Base-by-base conservation (phyloP, 2,888 invertebrate genomes). In the Ypsolopha scabrella region DNA sequence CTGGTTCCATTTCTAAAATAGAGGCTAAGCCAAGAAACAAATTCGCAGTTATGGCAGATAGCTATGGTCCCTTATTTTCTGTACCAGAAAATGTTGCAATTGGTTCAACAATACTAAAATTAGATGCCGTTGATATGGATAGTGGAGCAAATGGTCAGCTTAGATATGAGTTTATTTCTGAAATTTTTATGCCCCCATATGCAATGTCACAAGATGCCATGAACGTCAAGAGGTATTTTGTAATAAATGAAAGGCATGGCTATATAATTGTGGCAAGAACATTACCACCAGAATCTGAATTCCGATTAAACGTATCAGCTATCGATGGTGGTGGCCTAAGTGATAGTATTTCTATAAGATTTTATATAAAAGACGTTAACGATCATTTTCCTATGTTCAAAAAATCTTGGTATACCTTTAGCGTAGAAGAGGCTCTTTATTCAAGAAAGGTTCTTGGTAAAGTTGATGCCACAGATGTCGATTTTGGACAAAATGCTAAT, bases 371-470 rank as follows among this genome's bases (percentile, higher is more conserved):
- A 62, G 94, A 94, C 64, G 90, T 95, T 0, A 96, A 96, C 70
- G 93, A 96, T 61, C 94, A 96, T 68, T 90, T 92, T 6, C 96
- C 96, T 0, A 90, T 92, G 57, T 96, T 96, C 58, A 91, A 91
- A 59, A 93, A 94, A 59, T 90, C 93, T 0, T 93, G 92, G 90
- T 96, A 96, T 67, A 92, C 89, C 50, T 96, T 95, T 58, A 92
- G 94, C 62, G 89, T 94, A 0, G 89, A 92, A 50, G 96, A 96
- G 79, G 94, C 95, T 0, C 87, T 88, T 33, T 95, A 94, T 65
- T 88, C 90, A 0, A 87, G 90, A 58, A 89, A 89, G 56, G 88
- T 92, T 4, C 76, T 96, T 41, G 96, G 95, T 0, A 90, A 89
- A 64, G 90, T 96, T 7, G 89, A 91, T 57, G 95, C 96, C 0